Conservation (phyloP, 2,888 invertebrate species). For the Stenodera caucasica region DNA sequence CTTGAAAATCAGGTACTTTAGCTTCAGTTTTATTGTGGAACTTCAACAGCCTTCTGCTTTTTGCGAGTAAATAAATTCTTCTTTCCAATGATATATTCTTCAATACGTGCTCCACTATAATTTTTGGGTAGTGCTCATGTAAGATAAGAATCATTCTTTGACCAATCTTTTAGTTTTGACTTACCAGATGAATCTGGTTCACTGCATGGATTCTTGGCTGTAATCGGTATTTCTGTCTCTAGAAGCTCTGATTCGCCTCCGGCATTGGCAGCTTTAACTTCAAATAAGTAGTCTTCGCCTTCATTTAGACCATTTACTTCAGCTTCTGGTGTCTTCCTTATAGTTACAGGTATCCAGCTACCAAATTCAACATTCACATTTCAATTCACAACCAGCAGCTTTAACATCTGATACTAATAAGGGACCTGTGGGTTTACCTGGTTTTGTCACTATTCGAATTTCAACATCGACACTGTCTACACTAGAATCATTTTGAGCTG, state of each 20-base stretch:
- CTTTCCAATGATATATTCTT: slow-evolving; percentile 90
- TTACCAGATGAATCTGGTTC: slow-evolving; percentile 88
- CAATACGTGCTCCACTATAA: slow-evolving; percentile 93
- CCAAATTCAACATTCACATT: slow-evolving; percentile 95
- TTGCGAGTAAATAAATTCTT: slow-evolving; percentile 87
- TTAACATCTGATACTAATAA: slow-evolving; percentile 89
- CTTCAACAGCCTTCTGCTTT: slow-evolving; percentile 89
- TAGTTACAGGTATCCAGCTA: slow-evolving; percentile 89
- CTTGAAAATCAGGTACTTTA: slow-evolving; percentile 84
- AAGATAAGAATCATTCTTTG: slow-evolving; percentile 79
- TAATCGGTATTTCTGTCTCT: slow-evolving; percentile 84
- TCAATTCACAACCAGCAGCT: slow-evolving; percentile 88
- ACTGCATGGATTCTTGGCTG: slow-evolving; percentile 95
- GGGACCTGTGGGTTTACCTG: slow-evolving; percentile 91
- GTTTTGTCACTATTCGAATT: slow-evolving; percentile 78
- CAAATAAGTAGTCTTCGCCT: slow-evolving; percentile 97
- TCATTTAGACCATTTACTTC: slow-evolving; percentile 90
- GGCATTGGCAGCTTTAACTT: slow-evolving; percentile 94
- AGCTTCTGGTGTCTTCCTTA: slow-evolving; percentile 78
- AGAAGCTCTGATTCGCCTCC: slow-evolving; percentile 98
- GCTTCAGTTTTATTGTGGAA: slow-evolving; percentile 83
- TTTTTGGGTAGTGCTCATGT: slow-evolving; percentile 85
- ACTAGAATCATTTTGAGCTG: slow-evolving; percentile 92
- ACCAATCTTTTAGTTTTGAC: slow-evolving; percentile 88
- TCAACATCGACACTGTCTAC: slow-evolving; percentile 89